phyloP scores from a whole-genome alignment of 2,888 invertebrate species.

The Leucania comma region DNA sequence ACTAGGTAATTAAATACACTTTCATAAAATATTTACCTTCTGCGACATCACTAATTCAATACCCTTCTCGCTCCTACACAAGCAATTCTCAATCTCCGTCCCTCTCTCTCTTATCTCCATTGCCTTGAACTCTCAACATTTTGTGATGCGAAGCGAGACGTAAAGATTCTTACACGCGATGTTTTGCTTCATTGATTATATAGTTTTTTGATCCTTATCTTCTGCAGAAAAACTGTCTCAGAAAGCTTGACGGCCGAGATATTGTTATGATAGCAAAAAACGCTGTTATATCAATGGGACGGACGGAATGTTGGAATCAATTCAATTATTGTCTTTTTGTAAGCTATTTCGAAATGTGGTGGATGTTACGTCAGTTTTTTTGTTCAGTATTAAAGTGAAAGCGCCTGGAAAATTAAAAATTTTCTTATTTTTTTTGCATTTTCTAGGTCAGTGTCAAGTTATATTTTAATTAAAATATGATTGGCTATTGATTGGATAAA shows the following conservation, averaged over 20 bases:
- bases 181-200: conserved; percentile 59
- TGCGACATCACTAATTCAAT: conserved; percentile 29
- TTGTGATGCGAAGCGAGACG: conserved; percentile 59
- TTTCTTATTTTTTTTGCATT: no score
- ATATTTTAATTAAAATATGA: no score
- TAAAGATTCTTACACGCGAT: conserved; percentile 63
- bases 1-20: conserved; percentile 64
- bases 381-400: conserved; percentile 11
- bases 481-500: no score
- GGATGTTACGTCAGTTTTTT: not conserved
- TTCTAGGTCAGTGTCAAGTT: no score
- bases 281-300: conserved; percentile 47
- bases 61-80: conserved; percentile 19
- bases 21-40: conserved; percentile 66
- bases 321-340: conserved; percentile 45
- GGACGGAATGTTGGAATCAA: conserved; percentile 18
- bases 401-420: no score
- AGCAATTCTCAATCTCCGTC: conserved; percentile 13
- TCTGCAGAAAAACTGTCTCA: conserved; percentile 59
- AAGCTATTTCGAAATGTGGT: conserved; percentile 5
- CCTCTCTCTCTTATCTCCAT: conserved; percentile 26
- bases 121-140: conserved; percentile 66
- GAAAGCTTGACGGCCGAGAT: conserved; percentile 58
- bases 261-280: conserved; percentile 50
- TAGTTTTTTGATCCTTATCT: conserved; percentile 64